Base-by-base conservation (phyloP, 2,797 vertebrate species). In the Coregonus sp. region DNA sequence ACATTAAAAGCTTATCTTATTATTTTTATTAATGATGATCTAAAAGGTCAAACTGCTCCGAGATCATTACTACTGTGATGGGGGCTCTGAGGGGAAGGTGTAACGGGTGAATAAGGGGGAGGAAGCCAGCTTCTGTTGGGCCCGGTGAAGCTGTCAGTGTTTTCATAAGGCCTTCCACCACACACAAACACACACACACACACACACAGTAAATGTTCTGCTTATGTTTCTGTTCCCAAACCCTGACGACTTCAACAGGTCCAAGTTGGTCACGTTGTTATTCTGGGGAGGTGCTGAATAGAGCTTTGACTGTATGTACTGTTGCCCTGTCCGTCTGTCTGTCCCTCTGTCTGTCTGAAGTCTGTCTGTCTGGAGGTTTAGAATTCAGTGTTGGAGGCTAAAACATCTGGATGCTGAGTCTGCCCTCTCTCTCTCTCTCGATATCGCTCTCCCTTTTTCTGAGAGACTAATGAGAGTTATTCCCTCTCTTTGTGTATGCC, bases 351-450 rank as follows among this genome's bases (percentile, higher is more conserved):
- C 83, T 83, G 76, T 78, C 75, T 82, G 80, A 50, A 85, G 35
- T 79, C 80, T 74, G 84, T 82, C 77, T 85, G 79, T 81, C 73
- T 86, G 66, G 78, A 82, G 83, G 79, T 67, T 77, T 78, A 74
- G 79, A 84, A 72, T 79, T 78, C 77, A 37, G 3, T 75, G 74
- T 82, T 78, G 72, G 80, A 83, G 82, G 80, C 83, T 91, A 86
- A 92, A 91, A 84, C 86, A 89, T 86, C 86, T 90, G 90, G 86
- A 89, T 80, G 89, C 80, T 90, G 83, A 78, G 83, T 78, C 78
- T n/a, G 18, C 35, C 11, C 37, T 40, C 72, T 73, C 56, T 52
- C 15, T 33, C 40, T 59, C 18, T 37, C 50, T 56, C 29, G 33
- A 2, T 69, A 9, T 70, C 37, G 16, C 67, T 69, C 33, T 69